Evolutionary conservation across 2,888 invertebrate species (phyloP).

Genomic region (Sinodicranocentrus sp.): DNA sequence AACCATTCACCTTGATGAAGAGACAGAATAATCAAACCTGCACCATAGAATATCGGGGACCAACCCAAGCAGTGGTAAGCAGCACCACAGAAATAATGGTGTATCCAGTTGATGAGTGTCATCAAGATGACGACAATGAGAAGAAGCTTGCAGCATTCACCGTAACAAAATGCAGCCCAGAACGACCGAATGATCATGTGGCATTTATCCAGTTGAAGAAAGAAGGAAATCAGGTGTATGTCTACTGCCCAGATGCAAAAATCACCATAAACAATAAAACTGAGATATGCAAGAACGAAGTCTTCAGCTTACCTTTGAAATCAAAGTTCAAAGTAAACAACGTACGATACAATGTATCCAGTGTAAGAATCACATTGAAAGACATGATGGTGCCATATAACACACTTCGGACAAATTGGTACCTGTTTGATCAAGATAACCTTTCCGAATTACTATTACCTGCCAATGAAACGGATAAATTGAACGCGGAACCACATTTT

Average conservation of each 20-base stretch:
- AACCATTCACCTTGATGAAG: slow-evolving; percentile 23
- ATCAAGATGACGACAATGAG: not conserved
- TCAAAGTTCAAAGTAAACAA: slow-evolving; percentile 33
- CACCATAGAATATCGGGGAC: not conserved
- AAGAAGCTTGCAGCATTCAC: not conserved
- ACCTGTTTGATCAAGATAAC: slow-evolving; percentile 13
- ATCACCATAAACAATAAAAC: not conserved
- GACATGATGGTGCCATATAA: not conserved
- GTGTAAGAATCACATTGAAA: not conserved
- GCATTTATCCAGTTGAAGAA: slow-evolving; percentile 17
- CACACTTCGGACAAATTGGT: slow-evolving; percentile 34
- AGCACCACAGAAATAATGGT: slow-evolving; percentile 18
- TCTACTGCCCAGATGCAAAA: slow-evolving; percentile 32
- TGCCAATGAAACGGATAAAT: too few species aligned
- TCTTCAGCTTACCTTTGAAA: slow-evolving; percentile 22
- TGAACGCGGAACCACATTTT: too few species aligned
- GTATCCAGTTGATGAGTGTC: slow-evolving; percentile 14
- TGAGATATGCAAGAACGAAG: too few species aligned
- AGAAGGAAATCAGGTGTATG: not conserved
- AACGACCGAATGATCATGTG: not conserved
- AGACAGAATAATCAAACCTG: not conserved
- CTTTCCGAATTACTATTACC: too few species aligned
- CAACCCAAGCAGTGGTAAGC: not conserved
- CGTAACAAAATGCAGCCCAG: not conserved
- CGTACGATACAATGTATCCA: slow-evolving; percentile 6